Conservation (phyloP, 2,888 invertebrate species). For the Norana najaformis region DNA sequence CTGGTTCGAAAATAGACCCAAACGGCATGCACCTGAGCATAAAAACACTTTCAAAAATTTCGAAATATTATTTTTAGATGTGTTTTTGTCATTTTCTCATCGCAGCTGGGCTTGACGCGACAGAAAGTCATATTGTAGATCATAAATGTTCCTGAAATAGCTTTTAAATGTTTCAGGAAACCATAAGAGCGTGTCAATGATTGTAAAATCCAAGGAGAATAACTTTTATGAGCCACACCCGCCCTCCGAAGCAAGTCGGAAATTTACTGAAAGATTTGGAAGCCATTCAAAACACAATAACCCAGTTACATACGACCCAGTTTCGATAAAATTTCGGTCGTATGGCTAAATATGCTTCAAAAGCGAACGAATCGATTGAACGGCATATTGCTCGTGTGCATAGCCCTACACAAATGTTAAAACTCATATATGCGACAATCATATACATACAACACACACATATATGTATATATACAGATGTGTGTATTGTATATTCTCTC, state of each 20-base stretch:
- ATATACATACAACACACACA: no score
- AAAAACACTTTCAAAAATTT: background rate
- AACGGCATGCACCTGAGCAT: background rate
- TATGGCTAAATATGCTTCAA: no score
- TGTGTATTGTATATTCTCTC: no score
- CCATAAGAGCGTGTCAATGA: background rate
- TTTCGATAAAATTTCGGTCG: no score
- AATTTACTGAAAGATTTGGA: background rate
- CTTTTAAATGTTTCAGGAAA: conserved; percentile 6
- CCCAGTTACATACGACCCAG: no score
- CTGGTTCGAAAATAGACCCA: background rate
- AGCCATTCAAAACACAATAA: background rate
- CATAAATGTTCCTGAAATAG: background rate
- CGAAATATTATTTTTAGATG: background rate
- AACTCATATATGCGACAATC: no score
- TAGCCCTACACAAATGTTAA: no score
- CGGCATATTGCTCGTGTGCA: no score
- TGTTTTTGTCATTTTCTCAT: background rate
- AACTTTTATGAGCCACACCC: background rate
- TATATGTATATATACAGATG: no score
- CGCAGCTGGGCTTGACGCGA: background rate
- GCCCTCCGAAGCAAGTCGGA: background rate
- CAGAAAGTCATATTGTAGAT: background rate
- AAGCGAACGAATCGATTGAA: no score
- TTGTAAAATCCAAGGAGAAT: background rate